Evolutionary conservation across 1,140 invertebrate species (phyloP), one percentile per base, ranked within the genome.

Genomic region (Pissodes strobi): DNA sequence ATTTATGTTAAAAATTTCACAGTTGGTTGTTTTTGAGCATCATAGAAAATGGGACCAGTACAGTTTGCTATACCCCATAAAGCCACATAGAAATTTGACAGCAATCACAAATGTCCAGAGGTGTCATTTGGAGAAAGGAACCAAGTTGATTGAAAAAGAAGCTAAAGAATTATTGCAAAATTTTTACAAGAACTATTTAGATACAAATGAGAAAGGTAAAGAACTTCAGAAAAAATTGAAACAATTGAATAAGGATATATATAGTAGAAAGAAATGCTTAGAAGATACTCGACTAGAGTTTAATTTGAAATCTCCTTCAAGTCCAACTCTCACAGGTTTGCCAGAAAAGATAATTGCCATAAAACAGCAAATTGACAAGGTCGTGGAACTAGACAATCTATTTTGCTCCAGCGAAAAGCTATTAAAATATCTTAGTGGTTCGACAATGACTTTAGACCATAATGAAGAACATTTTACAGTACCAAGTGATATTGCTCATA

Each of bases 1-100:
- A 38, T 71, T 74, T 49, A 71, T 76, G 64, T 53, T 71, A 9
- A 72, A 69, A 59, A 46, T 76, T 37, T 72, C 74, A 15, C 64
- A 69, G 58, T 46, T 75, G 8, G 74, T 74, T 27, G 18, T 74
- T 6, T 49, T 49, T 9, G 62, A 71, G 53, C 58, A 72, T 60
- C 45, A 69, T 18, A 55, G 56, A 13, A 56, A 56, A 21, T 53
- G 46, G 17, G 19, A 53, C 3, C 2, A 12, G 17, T 10, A 10
- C 10, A 6, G 9, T 8, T 17, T 51, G 6, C 56, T 53, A 13
- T 43, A 27, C 49, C 38, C 23, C 41, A 52, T 27, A 60, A 66
- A 51, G 63, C 39, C 37, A 21, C 23, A 37, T 18, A 67, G 62
- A 58, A 48, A 53, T 59, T 46, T 25, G 17, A 13, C 55, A n/a